Base-by-base conservation (phyloP, 2,113 vertebrate genomes). In the Crotophaga sulcirostris region DNA sequence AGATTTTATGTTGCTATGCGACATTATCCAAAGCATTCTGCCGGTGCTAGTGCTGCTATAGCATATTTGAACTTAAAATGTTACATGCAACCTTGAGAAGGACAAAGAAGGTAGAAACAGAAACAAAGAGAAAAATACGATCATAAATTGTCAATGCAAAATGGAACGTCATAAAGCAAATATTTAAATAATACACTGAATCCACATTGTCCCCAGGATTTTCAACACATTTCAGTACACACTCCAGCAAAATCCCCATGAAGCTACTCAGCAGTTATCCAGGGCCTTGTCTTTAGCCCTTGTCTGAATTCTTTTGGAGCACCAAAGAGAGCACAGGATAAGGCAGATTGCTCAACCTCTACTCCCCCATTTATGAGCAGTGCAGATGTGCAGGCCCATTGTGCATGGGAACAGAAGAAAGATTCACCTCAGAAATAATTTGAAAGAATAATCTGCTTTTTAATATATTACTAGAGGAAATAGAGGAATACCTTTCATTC, bases 11-110 rank as follows among this genome's bases (percentile, higher is more conserved):
- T 88, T 96, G 87, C 93, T 88, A 91, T 63, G 94, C 91, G 91
- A 93, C 94, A 80, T 90, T 85, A 93, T 70, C 84, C 89, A 90
- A 93, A 95, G 84, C 87, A 91, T 74, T 93, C 75, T 83, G 80
- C n/a, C 82, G 67, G 69, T 69, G 49, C 70, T 84, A 56, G 36
- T 33, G 49, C 87, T 87, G 87, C 84, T 94, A 66, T 13, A 70
- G 63, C 78, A 77, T 23, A 42, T 34, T 94, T 85, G 62, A 94
- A 89, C 81, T 91, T 66, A n/a, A 66, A 86, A 91, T 67, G 42
- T 47, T 63, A 90, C 78, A 59, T 40, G 67, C 34, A 94, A 87
- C 82, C 87, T 93, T 83, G 63, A 89, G 45, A 76, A 86, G 63
- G 72, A 76, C 82, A 95, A 90, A 95, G 89, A 73, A 85, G 9